phyloP scores from a whole-genome alignment of 2,113 vertebrate genomes.

The Notiomystis cincta region DNA sequence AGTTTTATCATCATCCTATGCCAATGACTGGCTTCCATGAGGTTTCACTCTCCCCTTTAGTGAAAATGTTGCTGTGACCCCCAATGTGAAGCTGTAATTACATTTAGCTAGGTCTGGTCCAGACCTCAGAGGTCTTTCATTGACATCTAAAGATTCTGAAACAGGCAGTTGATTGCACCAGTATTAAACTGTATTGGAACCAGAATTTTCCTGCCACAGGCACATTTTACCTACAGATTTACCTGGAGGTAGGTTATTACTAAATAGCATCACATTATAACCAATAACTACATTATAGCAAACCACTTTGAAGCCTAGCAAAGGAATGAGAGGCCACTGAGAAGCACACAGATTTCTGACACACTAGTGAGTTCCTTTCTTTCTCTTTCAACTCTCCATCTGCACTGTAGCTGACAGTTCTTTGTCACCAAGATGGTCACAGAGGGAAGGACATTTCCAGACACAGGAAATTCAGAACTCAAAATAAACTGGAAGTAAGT shows the following conservation, averaged over 20 bases:
- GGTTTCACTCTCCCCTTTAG: background rate
- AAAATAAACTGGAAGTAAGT: background rate
- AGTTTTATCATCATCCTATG: background rate
- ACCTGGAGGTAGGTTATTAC: background rate
- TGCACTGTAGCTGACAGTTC: background rate
- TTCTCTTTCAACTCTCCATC: constrained; percentile 15
- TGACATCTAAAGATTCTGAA: background rate
- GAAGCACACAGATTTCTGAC: background rate
- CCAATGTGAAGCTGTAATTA: background rate
- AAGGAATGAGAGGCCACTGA: background rate
- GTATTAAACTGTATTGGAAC: background rate
- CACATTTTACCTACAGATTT: background rate
- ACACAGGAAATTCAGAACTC: background rate
- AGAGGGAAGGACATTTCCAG: background rate
- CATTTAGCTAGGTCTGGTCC: background rate
- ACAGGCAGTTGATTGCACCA: background rate
- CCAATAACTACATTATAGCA: background rate
- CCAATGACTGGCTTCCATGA: background rate
- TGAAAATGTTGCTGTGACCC: background rate
- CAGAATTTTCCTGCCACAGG: background rate
- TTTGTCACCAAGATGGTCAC: constrained; percentile 9
- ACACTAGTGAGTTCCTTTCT: background rate
- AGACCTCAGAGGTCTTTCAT: background rate
- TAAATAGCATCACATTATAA: background rate
- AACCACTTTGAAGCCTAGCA: background rate